Evolutionary conservation across 2,888 invertebrate genomes (phyloP), one percentile per base, ranked within the genome.

Genomic region (Odontothrips loti): DNA sequence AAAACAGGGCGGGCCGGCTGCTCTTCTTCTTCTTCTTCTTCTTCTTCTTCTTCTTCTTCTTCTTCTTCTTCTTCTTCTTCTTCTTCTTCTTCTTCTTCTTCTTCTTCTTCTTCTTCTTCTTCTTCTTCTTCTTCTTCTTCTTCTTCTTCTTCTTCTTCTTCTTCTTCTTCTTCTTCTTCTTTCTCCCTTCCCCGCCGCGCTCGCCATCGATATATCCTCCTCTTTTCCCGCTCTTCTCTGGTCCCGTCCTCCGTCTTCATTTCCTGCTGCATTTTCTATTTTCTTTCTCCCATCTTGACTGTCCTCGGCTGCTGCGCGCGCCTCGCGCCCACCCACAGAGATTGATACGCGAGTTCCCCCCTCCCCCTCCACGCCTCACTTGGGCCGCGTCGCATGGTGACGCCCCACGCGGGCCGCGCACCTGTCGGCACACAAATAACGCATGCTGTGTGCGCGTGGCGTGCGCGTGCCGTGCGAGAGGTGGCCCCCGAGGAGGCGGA

Each of bases 91-190:
- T 78, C 11, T 79, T 23, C 27, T 68, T 63, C 47, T 81, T 0
- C 17, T n/a, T 23, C 23, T 81, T n/a, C 15, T 9, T 48, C 58
- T 51, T 51, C 63, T 79, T 20, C 79, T 58, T 48, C 81, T 34
- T 15, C 79, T n/a, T 51, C 23, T 23, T 80, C 82, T 79, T 51
- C 27, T n/a, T 20, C 80, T 43, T 80, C 23, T 80, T 63, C 79
- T 47, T 75, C 82, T 79, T 63, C 79, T 68, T 81, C 79, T 78
- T 63, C 68, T 47, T 79, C 58, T 47, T 80, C 79, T 63, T 80
- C 27, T 80, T 79, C 80, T 58, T 79, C 48, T 80, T 27, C 48
- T 81, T 51, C 23, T 63, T 68, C 79, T 79, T 27, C 11, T 79
- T 47, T 82, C 51, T 47, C 63, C 68, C 47, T 48, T n/a, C n/a